Conservation (phyloP, 2,797 vertebrate genomes). For the Mus minutoides region DNA sequence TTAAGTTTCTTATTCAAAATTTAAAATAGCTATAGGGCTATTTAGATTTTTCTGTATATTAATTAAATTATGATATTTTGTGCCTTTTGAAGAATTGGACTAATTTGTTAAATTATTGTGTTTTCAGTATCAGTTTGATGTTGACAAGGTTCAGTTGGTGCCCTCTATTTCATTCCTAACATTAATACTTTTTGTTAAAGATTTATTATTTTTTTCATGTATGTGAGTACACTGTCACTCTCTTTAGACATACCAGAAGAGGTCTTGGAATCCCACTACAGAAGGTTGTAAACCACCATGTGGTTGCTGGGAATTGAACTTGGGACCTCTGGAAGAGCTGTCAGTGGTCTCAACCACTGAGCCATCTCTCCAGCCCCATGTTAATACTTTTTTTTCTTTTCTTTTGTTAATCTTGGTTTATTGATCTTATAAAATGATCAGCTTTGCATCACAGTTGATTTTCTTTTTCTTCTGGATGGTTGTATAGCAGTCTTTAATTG, state of each 20-base stretch:
- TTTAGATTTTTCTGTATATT: conserved; percentile 7
- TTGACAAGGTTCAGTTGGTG: not conserved
- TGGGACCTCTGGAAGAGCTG: not conserved
- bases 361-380: not conserved
- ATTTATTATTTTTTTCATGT: not conserved
- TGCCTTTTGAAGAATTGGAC: not conserved
- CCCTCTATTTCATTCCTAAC: not conserved
- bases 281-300: not conserved
- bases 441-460: not conserved
- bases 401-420: not conserved
- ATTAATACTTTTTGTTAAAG: not conserved
- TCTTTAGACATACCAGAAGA: not conserved
- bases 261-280: not conserved
- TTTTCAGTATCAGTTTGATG: conserved; percentile 24
- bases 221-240: not conserved
- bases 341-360: too few relatives aligned
- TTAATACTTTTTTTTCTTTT: not conserved
- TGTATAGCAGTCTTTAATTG: not conserved
- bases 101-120: conserved; percentile 24
- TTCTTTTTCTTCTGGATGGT: not conserved
- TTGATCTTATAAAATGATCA: not conserved
- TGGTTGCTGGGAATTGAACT: not conserved
- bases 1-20: not conserved
- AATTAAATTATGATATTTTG: conserved; percentile 1
- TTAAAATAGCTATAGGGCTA: not conserved